Percentiles rank a stretch among this genome's conserved stretches.
Evolutionary conservation across 2,797 vertebrate genomes (phyloP).

Genomic region (Melanotaenia nigrans): DNA sequence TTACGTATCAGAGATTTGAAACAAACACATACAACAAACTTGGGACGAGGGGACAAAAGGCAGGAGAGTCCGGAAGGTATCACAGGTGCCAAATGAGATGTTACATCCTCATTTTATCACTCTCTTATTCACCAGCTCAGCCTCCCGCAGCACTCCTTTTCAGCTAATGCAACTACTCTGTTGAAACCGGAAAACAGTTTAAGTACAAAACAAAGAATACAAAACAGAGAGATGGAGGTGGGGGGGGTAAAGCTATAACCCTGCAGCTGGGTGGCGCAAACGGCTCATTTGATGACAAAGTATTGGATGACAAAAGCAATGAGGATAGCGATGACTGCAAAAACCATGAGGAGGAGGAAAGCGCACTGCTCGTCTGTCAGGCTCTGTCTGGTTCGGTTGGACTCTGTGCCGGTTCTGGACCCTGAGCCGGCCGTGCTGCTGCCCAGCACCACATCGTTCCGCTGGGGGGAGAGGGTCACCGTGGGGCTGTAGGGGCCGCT

Average conservation of each 20-base stretch:
- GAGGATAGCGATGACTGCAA: constrained; percentile 95
- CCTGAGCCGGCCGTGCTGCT: constrained; percentile 73
- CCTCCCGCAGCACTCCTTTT: constrained; percentile 56
- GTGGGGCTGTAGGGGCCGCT: constrained; percentile 92
- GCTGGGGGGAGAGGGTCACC: constrained; percentile 89
- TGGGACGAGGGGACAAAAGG: constrained; percentile 27
- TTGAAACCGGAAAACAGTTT: constrained; percentile 63
- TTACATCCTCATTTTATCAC: constrained; percentile 34
- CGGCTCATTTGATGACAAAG: constrained; percentile 96
- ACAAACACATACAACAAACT: constrained; percentile 45
- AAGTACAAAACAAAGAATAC: constrained; percentile 64
- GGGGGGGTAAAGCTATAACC: constrained; percentile 72
- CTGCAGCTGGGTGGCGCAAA: constrained; percentile 78
- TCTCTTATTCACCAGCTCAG: constrained; percentile 21
- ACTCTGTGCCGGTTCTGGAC: constrained; percentile 79
- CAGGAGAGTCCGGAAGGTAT: constrained; percentile 54
- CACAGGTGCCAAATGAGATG: constrained; percentile 43
- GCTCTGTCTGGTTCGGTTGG: constrained; percentile 83
- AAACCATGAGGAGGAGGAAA: constrained; percentile 94
- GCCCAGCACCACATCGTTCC: constrained; percentile 79
- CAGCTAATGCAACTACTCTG: constrained; percentile 72
- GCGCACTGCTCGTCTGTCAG: constrained; percentile 96
- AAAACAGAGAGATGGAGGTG: constrained; percentile 58
- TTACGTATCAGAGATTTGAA: constrained; percentile 51
- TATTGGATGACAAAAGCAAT: constrained; percentile 98